Base-by-base conservation (phyloP, 2,888 invertebrate species). In the Pammene aurita region DNA sequence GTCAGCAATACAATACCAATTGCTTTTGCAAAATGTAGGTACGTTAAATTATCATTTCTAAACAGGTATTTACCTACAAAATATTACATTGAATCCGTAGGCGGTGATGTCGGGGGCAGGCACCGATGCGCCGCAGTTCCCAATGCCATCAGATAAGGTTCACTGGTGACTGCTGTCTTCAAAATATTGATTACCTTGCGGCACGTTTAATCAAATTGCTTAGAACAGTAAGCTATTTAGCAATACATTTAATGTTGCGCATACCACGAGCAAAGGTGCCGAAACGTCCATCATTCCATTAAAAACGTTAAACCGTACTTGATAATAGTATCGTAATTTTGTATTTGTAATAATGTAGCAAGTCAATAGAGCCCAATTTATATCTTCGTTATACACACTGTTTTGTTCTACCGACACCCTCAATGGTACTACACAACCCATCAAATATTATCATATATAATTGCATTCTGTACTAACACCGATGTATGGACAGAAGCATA, bases 81-180 rank as follows among this genome's bases (percentile, higher is more conserved):
- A 80, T 78, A 80, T 79, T 78, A 64, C 72, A 77, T 78, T 76
- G 81, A 80, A 79, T 80, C 77, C 67, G 80, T 80, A 77, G 79
- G 82, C 80, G 84, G 87, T 79, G 88, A 87, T 80, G 82, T 78
- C 86, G 83, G 83, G 75, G 85, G 77, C 84, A 85, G 88, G 86
- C 76, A 90, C 89, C 84, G 79, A 78, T 79, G 78, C 79, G 79
- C 79, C 80, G 81, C 83, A 81, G 83, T 81, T 85, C 78, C 84
- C 83, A 83, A 83, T 84, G 80, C 83, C 85, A 86, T 87, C 86
- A 78, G 85, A 86, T 86, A 85, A 84, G 77, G 58, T 60, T 69
- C 73, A 74, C 71, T 78, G 79, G 77, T 77, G 81, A 83, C 80
- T 79, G 78, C 78, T 84, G 84, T 83, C 79, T 78, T 81, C 80